Base-by-base conservation (phyloP, 1,140 invertebrate genomes). In the Drosophila kanapiae region DNA sequence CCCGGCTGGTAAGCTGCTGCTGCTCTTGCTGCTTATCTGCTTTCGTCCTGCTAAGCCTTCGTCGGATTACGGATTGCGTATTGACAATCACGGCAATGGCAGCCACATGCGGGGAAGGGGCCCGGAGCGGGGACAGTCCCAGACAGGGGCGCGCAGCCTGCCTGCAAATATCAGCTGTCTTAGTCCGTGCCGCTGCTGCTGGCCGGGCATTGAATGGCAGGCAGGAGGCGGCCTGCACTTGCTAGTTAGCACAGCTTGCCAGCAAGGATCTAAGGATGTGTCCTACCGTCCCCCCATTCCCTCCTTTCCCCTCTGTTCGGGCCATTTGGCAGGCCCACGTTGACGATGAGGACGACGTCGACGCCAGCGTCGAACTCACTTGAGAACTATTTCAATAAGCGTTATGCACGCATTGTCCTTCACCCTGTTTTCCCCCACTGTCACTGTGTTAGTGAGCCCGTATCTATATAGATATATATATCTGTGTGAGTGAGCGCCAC, bases 351-450 rank as follows among this genome's bases (percentile, higher is more conserved):
- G 56, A 60, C 70, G 58, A 77, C 53, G 61, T 53, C 84, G 77
- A 71, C 75, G 69, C 67, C 69, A 72, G 69, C 69, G 78, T 74
- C 69, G 84, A 78, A 87, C 80, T 88, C 85, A 90, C 85, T 88
- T 88, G 69, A 90, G 78, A 88, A 88, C 85, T 88, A 88, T 88
- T 88, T 88, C 85, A 88, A 88, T 88, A 90, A 88, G 78, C 85
- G 85, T 85, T 84, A 81, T 79, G 85, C 84, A 83, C 84, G 85
- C 78, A 78, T 81, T 90, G 81, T 88, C 85, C 85, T 88, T 88
- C 85, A 90, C 85, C 85, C 85, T 88, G 74, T 88, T 90, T 88
- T 80, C 59, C 62, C 56, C 63, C 42, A 53, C 80, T 49, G 51
- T 59, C 74, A 42, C 54, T 48, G 58, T 58, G 65, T 76, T 37